Evolutionary conservation across 2,888 invertebrate species (phyloP).

Genomic region (Clusia tigrina): DNA sequence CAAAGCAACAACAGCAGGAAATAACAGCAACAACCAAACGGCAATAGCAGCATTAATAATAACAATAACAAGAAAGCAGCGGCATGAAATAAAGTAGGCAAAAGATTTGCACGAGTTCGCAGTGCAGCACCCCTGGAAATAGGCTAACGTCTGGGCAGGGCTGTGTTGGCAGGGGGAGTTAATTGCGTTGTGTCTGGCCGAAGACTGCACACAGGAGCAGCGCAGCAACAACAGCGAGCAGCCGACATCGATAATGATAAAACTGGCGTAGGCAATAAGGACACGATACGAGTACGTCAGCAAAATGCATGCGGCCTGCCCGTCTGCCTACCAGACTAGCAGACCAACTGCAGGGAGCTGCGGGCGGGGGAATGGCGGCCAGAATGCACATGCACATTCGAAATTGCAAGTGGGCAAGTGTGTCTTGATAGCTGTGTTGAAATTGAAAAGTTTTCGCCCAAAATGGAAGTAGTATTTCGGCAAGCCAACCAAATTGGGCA

Average conservation of each 20-base stretch:
- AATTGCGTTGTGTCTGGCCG: constrained; percentile 26
- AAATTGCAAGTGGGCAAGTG: background rate
- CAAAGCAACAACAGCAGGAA: too few relatives aligned
- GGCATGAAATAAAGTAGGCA: background rate
- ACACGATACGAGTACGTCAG: background rate
- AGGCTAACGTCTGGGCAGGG: too few relatives aligned
- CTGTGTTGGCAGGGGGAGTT: too few relatives aligned
- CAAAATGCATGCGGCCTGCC: background rate
- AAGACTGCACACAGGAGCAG: background rate
- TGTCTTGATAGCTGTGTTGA: constrained; percentile 19
- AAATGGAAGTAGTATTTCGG: constrained; percentile 2
- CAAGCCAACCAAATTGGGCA: too few relatives aligned
- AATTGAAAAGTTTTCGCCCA: constrained; percentile 30
- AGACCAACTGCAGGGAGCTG: constrained; percentile 5
- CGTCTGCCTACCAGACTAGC: too few relatives aligned
- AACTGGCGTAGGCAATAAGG: background rate
- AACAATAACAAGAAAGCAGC: background rate
- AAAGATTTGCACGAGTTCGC: background rate
- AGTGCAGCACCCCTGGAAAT: constrained; percentile 5
- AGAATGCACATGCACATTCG: constrained; percentile 1
- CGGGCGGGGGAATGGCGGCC: background rate
- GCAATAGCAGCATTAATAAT: too few relatives aligned
- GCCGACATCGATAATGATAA: constrained; percentile 13
- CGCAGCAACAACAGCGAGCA: background rate
- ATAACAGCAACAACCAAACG: background rate